Base-by-base conservation (phyloP, 2,113 vertebrate species). In the Lophotis ruficrista region DNA sequence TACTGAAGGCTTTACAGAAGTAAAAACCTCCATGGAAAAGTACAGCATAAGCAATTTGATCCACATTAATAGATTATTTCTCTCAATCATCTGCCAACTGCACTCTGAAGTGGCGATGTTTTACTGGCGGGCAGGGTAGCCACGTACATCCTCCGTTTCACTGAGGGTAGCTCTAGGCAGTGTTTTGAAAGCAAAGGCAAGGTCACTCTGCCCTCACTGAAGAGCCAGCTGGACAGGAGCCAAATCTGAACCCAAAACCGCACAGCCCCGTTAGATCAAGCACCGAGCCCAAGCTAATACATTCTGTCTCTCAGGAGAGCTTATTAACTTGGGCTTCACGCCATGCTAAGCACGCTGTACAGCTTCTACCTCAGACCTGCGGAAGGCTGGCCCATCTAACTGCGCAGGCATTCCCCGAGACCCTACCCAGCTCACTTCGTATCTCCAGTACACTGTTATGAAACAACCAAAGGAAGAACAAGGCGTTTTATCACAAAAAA, bases 231-330 rank as follows among this genome's bases (percentile, higher is more conserved):
- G 93, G 83, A 35, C 3, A 30, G 4, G 3, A 54, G 90, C 71
- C 94, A 94, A 30, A 71, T 25, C 43, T n/a, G 65, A 90, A 87
- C 91, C 94, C 82, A 14, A 85, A 84, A 5, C 41, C 14, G 5
- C 62, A 41, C 1, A 43, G 70, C 41, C 70, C 18, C 22, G 3
- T 19, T 3, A 30, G 69, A 31, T 18, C 37, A 43, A 86, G 93
- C 64, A 35, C 87, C 13, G 60, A 91, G 90, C 72, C 75, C 72
- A 33, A 38, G 87, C 72, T 83, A 61, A 48, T 61, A 38, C 7
- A 18, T 22, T 83, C 68, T 3, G 17, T 37, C 50, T 82, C 77
- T 80, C 94, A 57, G 47, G 50, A 93, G 90, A 70, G 82, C 85
- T 81, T 31, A 10, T 85, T 30, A 85, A 79, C 72, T 45, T 13